Conservation (phyloP, 2,888 invertebrate species). For the Cenopis cana region DNA sequence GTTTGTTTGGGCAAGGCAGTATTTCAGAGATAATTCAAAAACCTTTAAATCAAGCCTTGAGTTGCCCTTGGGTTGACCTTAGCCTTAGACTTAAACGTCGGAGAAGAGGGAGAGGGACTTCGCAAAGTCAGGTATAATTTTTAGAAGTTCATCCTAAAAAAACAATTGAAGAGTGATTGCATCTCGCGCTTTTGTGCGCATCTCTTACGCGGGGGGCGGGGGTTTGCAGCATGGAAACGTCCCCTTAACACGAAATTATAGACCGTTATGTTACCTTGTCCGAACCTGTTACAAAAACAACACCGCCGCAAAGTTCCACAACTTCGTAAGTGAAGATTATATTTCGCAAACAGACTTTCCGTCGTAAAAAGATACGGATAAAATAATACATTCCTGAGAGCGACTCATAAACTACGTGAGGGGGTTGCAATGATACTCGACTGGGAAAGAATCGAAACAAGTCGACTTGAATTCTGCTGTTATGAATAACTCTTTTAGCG, state of each 20-base stretch:
- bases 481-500: neutral
- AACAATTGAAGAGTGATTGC: too few species aligned
- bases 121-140: too few species aligned
- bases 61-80: too few species aligned
- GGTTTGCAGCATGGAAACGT: too few species aligned
- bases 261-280: neutral
- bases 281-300: neutral
- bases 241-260: neutral
- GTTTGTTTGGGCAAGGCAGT: too few species aligned
- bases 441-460: constrained; percentile 21
- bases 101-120: too few species aligned
- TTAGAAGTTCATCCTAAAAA: too few species aligned
- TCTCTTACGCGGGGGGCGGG: too few species aligned
- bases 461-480: constrained; percentile 1
- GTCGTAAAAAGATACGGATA: constrained; percentile 36
- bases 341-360: constrained; percentile 24
- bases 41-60: too few species aligned
- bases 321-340: constrained; percentile 32
- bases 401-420: constrained; percentile 40
- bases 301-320: constrained; percentile 15
- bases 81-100: too few species aligned
- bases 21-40: too few species aligned
- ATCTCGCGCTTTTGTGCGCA: too few species aligned
- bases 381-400: constrained; percentile 43
- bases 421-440: constrained; percentile 34